Evolutionary conservation across 1,140 invertebrate species (phyloP), one percentile per base, ranked within the genome.

Genomic region (Trichomalopsis sarcophagae): DNA sequence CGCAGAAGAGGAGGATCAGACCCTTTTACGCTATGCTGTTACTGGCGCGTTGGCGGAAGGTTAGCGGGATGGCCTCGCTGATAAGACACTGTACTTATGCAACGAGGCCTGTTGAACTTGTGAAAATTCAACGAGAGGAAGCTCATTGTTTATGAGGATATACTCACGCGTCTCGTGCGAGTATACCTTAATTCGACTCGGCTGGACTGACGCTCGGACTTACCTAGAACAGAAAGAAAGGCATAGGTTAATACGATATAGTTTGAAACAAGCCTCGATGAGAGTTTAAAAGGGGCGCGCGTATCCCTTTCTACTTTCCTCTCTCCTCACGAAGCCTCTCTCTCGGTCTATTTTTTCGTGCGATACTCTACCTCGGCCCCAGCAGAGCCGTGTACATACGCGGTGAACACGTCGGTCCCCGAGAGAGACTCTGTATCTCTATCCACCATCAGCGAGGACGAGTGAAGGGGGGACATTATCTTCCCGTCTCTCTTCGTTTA

Each of bases 401-500:
- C 11, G 1, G 40, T 17, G 27, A 27, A 17, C 71, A 40, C 27
- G 33, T 27, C 36, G 74, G 17, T 6, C 6, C 36, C 6, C 44
- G 21, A 44, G 75, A 44, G 75, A 9, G 40, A 44, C 36, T 23
- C 23, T 76, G 30, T 83, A 83, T 83, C 82, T 76, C n/a, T 30
- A 69, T 69, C 55, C 10, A 50, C 13, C 11, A 83, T 83, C 74
- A 27, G 62, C 40, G 40, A 21, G n/a, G 75, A n/a, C 13, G 40
- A 71, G 27, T 14, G 47, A 82, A 33, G 68, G 33, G 33, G 50
- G 36, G 33, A 33, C 23, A 23, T 62, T 75, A 82, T 82, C 81
- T 82, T 74, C 17, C 55, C n/a, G 17, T 62, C 21, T 62, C 55
- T 62, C 55, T 62, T 82, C 71, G 71, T 83, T 83, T 69, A 83